Evolutionary conservation across 1,140 invertebrate genomes (phyloP), one percentile per base, ranked within the genome.

Genomic region (Paralvinella palmiformis): DNA sequence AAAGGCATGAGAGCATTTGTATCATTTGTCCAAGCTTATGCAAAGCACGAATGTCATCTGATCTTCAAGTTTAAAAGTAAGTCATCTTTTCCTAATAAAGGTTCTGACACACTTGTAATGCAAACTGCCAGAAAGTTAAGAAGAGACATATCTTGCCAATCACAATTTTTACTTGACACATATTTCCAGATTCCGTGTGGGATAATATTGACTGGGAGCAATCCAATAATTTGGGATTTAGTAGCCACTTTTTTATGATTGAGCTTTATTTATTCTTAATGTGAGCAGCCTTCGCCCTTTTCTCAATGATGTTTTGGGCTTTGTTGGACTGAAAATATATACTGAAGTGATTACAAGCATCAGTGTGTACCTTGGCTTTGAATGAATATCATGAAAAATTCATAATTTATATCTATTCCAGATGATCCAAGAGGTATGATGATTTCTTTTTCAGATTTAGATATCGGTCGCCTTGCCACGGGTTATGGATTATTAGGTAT

Each of bases 1-100:
- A 92, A 92, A 78, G 92, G 88, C 0, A 90, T 91, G 68, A 81
- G 87, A 64, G 95, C 96, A 2, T 98, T 96, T 82, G 96, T 99
- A 1, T 98, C 96, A 0, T 96, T 93, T 76, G 85, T 98, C 41
- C 87, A 91, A 73, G 88, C 91, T 0, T 99, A 99, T 80, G 87
- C 85, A 4, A 98, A 98, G 81, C 94, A 99, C 79, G 96, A 98
- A 79, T 98, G 94, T 74, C 89, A 87, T 73, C 83, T 96, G 45
- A 87, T 99, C 64, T 85, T 98, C 53, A 84, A 87, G 72, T 77
- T 94, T 3, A 95, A 96, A 81, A 85, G 84, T 85, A 71, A 55
- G 58, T 31, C 22, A 20, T 29, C 20, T 24, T 20, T 24, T 67
- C 15, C 31, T 59, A 33, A 58, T 7, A 20, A 62, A 24, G n/a